Evolutionary conservation across 2,797 vertebrate genomes (phyloP).

Genomic region (Eulemur albifrons): DNA sequence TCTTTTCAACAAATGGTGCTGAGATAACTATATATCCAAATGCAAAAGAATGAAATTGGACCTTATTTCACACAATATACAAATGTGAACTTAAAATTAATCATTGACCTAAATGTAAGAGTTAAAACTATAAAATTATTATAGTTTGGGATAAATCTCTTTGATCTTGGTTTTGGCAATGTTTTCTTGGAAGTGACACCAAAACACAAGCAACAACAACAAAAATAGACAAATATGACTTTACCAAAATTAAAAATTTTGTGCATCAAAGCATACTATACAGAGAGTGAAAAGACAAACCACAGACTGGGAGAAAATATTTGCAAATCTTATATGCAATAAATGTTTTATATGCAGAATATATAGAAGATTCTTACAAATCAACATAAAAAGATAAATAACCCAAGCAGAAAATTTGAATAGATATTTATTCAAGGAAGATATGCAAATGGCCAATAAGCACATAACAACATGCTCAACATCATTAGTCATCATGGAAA

Average conservation of each 20-base stretch:
- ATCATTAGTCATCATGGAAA: background rate
- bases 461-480: background rate
- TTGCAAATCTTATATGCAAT: background rate
- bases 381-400: background rate
- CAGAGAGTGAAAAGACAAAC: background rate
- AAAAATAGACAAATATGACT: background rate
- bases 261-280: background rate
- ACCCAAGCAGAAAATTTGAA: background rate
- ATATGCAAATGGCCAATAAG: background rate
- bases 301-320: background rate
- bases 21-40: background rate
- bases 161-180: background rate
- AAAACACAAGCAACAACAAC: background rate
- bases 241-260: background rate
- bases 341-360: background rate
- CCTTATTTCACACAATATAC: background rate
- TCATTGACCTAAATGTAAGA: background rate
- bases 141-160: background rate
- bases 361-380: background rate
- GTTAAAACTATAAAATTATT: background rate
- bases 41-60: background rate
- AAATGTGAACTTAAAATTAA: conserved; percentile 7
- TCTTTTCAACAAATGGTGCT: background rate
- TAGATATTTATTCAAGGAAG: background rate
- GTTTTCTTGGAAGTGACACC: background rate